phyloP scores from a whole-genome alignment of 2,888 invertebrate genomes.

The Eristalis arbustorum region DNA sequence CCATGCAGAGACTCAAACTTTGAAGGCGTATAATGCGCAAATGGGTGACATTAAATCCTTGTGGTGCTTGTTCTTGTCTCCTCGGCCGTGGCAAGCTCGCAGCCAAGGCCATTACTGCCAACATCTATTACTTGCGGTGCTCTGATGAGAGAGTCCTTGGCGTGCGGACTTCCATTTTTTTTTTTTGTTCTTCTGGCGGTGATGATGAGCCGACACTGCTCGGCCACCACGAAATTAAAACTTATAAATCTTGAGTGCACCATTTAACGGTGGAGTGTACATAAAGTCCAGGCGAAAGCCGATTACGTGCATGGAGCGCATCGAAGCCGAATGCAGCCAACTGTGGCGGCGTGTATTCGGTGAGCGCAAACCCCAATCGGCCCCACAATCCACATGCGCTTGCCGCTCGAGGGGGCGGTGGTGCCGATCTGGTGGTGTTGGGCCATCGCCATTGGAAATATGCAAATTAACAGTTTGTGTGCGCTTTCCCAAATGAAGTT shows the following conservation, averaged over 20 bases:
- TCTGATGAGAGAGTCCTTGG: background rate
- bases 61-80: background rate
- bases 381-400: background rate
- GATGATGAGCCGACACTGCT: background rate
- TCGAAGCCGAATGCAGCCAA: constrained; percentile 12
- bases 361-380: constrained; percentile 55
- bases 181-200: background rate
- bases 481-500: constrained; percentile 67
- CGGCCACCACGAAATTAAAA: constrained; percentile 60
- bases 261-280: constrained; percentile 63
- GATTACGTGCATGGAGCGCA: constrained; percentile 42
- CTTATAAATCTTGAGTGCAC: constrained; percentile 66
- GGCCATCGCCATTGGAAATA: constrained; percentile 47
- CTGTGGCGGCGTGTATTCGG: constrained; percentile 10
- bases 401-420: no score
- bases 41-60: constrained; percentile 51
- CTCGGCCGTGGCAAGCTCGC: background rate
- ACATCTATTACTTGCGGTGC: constrained; percentile 66
- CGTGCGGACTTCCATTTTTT: background rate
- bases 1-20: constrained; percentile 4
- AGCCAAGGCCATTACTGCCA: constrained; percentile 64
- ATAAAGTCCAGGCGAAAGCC: constrained; percentile 49
- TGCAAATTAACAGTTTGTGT: constrained; percentile 62
- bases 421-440: no score
- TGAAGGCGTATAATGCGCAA: constrained; percentile 49